These are phyloP conservation scores for Myotis findleyi DNA, from an alignment of 2,797 vertebrate species.

Conservation along the genomic window DNA sequence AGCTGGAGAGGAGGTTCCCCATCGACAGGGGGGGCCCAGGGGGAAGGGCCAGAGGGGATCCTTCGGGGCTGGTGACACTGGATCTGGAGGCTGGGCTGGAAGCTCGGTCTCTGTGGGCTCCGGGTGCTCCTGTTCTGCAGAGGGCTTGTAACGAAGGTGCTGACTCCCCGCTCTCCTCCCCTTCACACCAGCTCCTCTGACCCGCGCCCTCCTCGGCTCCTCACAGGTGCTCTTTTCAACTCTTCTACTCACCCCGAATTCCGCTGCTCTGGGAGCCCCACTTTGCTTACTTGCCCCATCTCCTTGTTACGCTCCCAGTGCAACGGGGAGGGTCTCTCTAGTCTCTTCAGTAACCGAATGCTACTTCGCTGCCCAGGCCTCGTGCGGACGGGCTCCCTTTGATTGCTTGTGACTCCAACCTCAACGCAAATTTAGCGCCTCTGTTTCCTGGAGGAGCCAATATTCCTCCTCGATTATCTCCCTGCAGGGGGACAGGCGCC, in stretches of 20 bases:
- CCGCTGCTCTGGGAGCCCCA: not conserved
- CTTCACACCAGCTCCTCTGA: not conserved
- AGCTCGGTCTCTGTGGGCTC: not conserved
- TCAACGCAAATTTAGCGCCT: conserved; percentile 86
- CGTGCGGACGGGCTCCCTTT: conserved; percentile 41
- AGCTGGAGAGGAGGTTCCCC: conserved; percentile 43
- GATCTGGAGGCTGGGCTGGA: not conserved
- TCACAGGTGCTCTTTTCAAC: not conserved
- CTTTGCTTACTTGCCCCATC: not conserved
- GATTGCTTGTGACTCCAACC: conserved; percentile 85
- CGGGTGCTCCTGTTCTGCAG: not conserved
- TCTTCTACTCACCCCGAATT: not conserved
- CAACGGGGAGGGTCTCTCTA: not conserved
- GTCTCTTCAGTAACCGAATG: conserved; percentile 65
- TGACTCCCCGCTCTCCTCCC: not conserved
- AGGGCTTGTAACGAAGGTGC: not conserved
- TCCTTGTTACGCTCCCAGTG: not conserved
- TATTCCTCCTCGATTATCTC: conserved; percentile 85
- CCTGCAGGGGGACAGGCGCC: conserved; percentile 48
- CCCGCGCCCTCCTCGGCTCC: not conserved
- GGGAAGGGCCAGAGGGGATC: not conserved
- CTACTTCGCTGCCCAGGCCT: conserved; percentile 70
- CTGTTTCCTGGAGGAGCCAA: conserved; percentile 83
- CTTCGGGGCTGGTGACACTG: rapidly evolving
- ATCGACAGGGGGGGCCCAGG: not conserved